Evolutionary conservation across 1,140 invertebrate genomes (phyloP).

Genomic region (Platyscapa corneri): DNA sequence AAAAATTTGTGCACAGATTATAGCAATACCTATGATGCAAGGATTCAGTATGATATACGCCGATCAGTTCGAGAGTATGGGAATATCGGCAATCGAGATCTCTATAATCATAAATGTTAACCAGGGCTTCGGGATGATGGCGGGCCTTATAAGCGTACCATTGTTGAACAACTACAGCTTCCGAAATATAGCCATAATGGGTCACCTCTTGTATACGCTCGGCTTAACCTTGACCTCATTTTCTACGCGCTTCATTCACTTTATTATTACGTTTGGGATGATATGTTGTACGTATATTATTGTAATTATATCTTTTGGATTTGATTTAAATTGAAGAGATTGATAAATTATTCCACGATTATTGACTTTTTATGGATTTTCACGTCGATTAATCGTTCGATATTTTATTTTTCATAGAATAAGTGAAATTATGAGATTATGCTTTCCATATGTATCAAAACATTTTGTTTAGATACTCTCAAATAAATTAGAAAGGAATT

Average conservation of each 20-base stretch:
- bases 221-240: conserved; percentile 75
- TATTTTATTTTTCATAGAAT: too few species aligned
- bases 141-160: conserved; percentile 78
- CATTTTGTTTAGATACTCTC: too few species aligned
- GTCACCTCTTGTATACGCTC: conserved; percentile 70
- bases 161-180: conserved; percentile 76
- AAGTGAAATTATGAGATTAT: too few species aligned
- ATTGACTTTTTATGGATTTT: too few species aligned
- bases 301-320: neutral
- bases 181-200: conserved; percentile 75
- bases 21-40: conserved; percentile 77
- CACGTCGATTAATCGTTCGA: too few species aligned
- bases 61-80: conserved; percentile 77
- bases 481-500: too few species aligned
- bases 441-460: too few species aligned
- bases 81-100: conserved; percentile 75
- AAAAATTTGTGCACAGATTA: conserved; percentile 68
- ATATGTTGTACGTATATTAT: conserved; percentile 77
- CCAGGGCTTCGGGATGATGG: conserved; percentile 77
- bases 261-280: conserved; percentile 78
- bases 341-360: too few species aligned
- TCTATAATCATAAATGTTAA: conserved; percentile 78
- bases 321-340: too few species aligned
- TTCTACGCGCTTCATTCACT: conserved; percentile 73
- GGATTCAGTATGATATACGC: conserved; percentile 81